phyloP scores from a whole-genome alignment of 2,888 invertebrate species.

The Sinotaia quadrata region DNA sequence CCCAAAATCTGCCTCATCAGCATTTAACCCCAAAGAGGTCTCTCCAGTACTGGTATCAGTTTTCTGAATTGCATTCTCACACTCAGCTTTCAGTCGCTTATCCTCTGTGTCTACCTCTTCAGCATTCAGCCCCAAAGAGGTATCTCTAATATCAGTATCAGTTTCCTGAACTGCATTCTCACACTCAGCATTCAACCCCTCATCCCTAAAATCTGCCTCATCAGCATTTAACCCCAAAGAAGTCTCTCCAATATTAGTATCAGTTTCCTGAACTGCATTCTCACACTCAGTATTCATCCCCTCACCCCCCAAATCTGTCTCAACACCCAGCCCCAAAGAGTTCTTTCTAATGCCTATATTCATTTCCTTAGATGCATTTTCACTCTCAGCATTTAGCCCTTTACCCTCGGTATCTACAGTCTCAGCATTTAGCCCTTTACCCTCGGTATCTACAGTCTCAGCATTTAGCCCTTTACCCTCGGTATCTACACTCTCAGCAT shows the following conservation, averaged over 20 bases:
- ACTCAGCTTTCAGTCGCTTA: neutral
- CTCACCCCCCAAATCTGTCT: too few species aligned
- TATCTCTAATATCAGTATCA: neutral
- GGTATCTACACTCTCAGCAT: neutral
- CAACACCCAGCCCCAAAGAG: too few species aligned
- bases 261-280: too few species aligned
- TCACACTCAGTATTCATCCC: too few species aligned
- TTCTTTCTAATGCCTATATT: too few species aligned
- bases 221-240: neutral
- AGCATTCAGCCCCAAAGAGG: neutral
- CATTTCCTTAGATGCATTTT: neutral
- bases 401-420: neutral
- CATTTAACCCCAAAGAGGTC: neutral
- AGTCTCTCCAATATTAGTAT: neutral
- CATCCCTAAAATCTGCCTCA: neutral
- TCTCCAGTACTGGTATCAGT: neutral
- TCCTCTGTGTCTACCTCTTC: neutral
- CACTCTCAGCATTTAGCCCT: neutral
- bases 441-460: neutral
- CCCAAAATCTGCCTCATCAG: neutral
- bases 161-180: conserved; percentile 20
- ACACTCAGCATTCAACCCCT: conserved; percentile 7
- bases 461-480: neutral
- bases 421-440: neutral
- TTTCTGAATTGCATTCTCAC: neutral